Evolutionary conservation across 2,888 invertebrate species (phyloP).

Genomic region (Caenorhabditis panamensis): DNA sequence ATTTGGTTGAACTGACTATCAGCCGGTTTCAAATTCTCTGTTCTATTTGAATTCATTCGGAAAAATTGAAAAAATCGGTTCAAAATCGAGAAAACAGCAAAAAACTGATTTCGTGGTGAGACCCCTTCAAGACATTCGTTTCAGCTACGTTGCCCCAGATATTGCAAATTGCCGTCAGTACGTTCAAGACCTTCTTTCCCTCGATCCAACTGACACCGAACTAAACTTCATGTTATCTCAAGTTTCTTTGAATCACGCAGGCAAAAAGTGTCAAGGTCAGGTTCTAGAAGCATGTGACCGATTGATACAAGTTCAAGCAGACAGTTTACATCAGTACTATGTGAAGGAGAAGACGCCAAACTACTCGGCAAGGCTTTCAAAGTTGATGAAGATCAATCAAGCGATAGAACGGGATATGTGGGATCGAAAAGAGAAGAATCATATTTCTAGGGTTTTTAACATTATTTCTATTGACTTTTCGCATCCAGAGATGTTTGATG

Average conservation of each 20-base stretch:
- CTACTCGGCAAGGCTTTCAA: slow-evolving; percentile 60
- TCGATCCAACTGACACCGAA: slow-evolving; percentile 51
- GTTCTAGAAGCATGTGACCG: slow-evolving; percentile 23
- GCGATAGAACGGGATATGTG: slow-evolving; percentile 47
- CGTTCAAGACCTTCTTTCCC: slow-evolving; percentile 15
- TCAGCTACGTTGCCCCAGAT: slow-evolving; percentile 11
- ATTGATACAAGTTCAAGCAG: slow-evolving; percentile 38
- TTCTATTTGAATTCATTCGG: too few species aligned
- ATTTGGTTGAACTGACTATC: too few species aligned
- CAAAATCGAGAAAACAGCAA: too few species aligned
- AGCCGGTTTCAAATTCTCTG: too few species aligned
- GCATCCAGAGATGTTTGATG: slow-evolving; percentile 56
- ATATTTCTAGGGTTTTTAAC: slow-evolving; percentile 48
- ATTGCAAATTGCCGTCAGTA: not conserved
- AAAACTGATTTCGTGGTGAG: too few species aligned
- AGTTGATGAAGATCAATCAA: slow-evolving; percentile 62
- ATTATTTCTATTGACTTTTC: slow-evolving; percentile 61
- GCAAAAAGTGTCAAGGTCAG: slow-evolving; percentile 27
- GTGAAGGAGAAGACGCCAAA: slow-evolving; percentile 38
- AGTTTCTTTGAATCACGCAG: slow-evolving; percentile 51
- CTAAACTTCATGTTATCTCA: slow-evolving; percentile 60
- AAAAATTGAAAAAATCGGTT: too few species aligned
- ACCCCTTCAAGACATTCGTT: too few species aligned
- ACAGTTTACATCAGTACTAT: slow-evolving; percentile 61
- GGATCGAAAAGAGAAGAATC: slow-evolving; percentile 4